Percentiles rank a stretch among this genome's conserved stretches.
Evolutionary conservation across 2,113 vertebrate genomes (phyloP).

Genomic region (Alligator sinensis): DNA sequence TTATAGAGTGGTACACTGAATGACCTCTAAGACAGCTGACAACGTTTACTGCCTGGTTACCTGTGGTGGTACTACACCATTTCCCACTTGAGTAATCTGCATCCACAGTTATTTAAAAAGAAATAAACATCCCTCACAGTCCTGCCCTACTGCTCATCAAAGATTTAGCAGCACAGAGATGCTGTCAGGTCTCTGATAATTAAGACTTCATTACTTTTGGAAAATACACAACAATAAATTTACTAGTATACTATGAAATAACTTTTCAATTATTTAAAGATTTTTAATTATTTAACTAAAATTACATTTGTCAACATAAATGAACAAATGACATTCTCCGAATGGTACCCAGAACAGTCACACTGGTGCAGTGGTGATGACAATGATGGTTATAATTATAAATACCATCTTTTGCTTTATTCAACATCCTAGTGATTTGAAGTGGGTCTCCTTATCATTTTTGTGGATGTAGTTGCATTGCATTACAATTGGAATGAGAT

Average conservation of each 20-base stretch:
- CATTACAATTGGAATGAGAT: neutral
- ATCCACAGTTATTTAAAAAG: neutral
- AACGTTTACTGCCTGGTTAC: slow-evolving; percentile 46
- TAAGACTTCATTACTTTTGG: slow-evolving; percentile 55
- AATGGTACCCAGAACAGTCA: slow-evolving; percentile 11
- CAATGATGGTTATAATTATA: neutral
- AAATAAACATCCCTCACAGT: too few relatives aligned
- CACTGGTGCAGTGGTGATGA: fast-evolving
- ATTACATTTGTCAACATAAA: slow-evolving; percentile 65
- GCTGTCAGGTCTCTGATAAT: slow-evolving; percentile 12
- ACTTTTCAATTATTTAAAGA: slow-evolving; percentile 70
- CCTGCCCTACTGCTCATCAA: slow-evolving; percentile 25
- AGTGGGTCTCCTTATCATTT: neutral
- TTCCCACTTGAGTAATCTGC: neutral
- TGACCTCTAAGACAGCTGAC: slow-evolving; percentile 41
- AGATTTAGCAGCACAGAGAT: slow-evolving; percentile 41
- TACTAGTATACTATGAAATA: slow-evolving; percentile 57
- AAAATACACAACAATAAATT: slow-evolving; percentile 52
- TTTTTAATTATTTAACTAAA: slow-evolving; percentile 72
- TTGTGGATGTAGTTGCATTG: slow-evolving; percentile 16
- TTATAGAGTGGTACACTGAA: slow-evolving; percentile 18
- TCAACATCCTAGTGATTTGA: neutral
- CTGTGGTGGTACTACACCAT: neutral
- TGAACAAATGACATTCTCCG: slow-evolving; percentile 39
- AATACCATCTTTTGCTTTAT: slow-evolving; percentile 30